Conservation (phyloP, 2,888 invertebrate species). For the Zaprionus obscuricornis region DNA sequence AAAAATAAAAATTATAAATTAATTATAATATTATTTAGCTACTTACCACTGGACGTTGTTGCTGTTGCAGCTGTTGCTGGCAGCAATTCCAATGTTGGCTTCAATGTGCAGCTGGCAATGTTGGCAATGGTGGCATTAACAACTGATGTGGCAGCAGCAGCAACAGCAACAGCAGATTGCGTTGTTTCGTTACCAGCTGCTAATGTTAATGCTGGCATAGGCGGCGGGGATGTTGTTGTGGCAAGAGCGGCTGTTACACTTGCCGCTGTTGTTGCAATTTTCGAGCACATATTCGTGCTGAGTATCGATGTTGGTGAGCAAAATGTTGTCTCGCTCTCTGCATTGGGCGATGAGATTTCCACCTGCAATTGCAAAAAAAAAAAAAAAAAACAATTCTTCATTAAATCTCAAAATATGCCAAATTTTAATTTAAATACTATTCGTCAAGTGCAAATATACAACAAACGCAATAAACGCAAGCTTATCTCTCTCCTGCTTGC, state of each 20-base stretch:
- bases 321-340: slow-evolving; percentile 83
- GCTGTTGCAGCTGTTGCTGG: slow-evolving; percentile 37
- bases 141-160: no score
- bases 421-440: no score
- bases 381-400: slow-evolving; percentile 8
- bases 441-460: no score
- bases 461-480: no score
- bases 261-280: slow-evolving; percentile 81
- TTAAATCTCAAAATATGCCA: slow-evolving; percentile 11
- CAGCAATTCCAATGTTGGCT: no score
- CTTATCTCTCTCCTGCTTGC: no score
- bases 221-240: slow-evolving; percentile 62
- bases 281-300: slow-evolving; percentile 83
- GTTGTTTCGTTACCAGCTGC: slow-evolving; percentile 29
- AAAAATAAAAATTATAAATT: background rate
- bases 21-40: background rate
- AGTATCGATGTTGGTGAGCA: slow-evolving; percentile 83
- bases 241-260: slow-evolving; percentile 80
- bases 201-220: slow-evolving; percentile 64
- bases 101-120: no score
- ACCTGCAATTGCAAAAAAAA: slow-evolving; percentile 66
- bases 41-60: slow-evolving; percentile 58
- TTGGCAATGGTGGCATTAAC: no score
- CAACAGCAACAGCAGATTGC: no score
- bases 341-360: slow-evolving; percentile 84